These are phyloP conservation scores for Diglossa brunneiventris DNA, from an alignment of 2,113 vertebrate species.

Conservation along the genomic window DNA sequence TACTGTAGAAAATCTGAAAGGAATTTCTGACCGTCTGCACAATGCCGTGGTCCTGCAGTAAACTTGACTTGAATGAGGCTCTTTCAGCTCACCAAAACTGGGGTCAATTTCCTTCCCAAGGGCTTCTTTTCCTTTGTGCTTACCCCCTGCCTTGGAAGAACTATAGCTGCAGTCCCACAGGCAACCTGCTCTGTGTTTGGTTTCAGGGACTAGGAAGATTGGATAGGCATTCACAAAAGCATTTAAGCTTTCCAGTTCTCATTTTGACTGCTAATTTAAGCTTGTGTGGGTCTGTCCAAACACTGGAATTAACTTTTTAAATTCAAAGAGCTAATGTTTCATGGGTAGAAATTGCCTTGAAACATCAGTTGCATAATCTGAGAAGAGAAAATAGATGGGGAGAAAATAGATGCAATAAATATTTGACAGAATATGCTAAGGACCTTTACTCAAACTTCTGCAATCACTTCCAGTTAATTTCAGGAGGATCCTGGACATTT, in stretches of 20 bases:
- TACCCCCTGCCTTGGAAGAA: background rate
- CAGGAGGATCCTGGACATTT: background rate
- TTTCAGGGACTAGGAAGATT: background rate
- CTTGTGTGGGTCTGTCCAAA: background rate
- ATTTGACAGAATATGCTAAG: background rate
- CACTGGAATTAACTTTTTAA: background rate
- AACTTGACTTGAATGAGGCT: background rate
- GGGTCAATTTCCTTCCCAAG: background rate
- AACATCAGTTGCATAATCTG: background rate
- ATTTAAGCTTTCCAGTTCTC: background rate
- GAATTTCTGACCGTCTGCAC: background rate
- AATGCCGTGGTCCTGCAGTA: background rate
- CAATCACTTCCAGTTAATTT: background rate
- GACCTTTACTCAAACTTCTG: background rate
- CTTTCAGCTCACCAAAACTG: background rate
- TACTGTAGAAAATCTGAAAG: background rate
- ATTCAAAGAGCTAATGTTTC: background rate
- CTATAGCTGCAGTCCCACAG: fast-evolving
- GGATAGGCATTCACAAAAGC: background rate
- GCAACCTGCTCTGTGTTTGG: background rate
- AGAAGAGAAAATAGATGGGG: too few relatives aligned
- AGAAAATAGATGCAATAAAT: background rate
- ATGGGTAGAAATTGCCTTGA: background rate
- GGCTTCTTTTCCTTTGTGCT: background rate
- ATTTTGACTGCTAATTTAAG: background rate